A percentile compares a stretch with the other conserved stretches of the same genome.
Conservation (phyloP, 2,888 invertebrate genomes). For the Pyralis farinalis region DNA sequence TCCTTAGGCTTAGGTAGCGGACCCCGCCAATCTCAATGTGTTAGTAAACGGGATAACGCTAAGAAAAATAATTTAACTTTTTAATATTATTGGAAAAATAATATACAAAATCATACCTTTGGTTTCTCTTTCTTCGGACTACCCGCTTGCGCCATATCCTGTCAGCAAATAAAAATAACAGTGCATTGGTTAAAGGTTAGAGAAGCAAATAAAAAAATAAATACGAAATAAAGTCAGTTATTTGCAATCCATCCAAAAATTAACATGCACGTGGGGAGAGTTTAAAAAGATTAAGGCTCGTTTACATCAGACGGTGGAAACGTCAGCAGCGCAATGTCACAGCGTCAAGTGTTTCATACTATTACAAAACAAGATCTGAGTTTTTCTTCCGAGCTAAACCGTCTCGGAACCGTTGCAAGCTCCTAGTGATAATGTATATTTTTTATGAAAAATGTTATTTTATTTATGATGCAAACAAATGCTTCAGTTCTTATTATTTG, state of each 20-base stretch:
- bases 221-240: slow-evolving; percentile 2
- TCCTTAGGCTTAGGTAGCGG: too few species aligned
- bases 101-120: not conserved
- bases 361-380: too few species aligned
- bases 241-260: slow-evolving; percentile 29
- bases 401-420: too few species aligned
- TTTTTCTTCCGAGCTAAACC: too few species aligned
- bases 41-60: too few species aligned
- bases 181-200: not conserved
- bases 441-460: too few species aligned
- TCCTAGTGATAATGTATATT: too few species aligned
- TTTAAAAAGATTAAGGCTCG: not conserved
- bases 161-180: not conserved
- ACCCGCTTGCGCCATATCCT: not conserved
- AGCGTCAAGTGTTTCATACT: too few species aligned
- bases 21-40: too few species aligned
- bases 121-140: not conserved
- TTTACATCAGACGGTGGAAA: not conserved
- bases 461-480: too few species aligned
- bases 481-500: too few species aligned
- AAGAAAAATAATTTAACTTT: slow-evolving; percentile 12
- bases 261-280: not conserved
- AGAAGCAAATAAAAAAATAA: slow-evolving; percentile 14
- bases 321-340: not conserved
- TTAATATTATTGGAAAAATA: too few species aligned